Evolutionary conservation across 2,113 vertebrate species (phyloP).

Genomic region (Cyprinodon variegatus): DNA sequence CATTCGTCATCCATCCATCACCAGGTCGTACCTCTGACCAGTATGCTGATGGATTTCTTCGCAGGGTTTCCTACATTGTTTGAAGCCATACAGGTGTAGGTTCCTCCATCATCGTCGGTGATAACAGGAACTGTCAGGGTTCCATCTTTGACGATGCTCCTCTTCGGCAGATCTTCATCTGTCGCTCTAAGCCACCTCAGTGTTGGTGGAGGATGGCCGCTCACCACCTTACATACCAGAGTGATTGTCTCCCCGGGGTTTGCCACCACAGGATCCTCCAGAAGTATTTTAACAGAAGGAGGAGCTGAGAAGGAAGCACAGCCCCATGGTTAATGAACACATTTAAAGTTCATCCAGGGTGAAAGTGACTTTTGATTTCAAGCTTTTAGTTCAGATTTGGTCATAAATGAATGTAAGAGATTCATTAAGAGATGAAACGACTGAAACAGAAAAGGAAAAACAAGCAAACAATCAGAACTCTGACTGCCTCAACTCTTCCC

Average conservation of each 20-base stretch:
- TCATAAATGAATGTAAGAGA: no score
- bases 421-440: no score
- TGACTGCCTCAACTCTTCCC: not conserved
- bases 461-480: not conserved
- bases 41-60: constrained; percentile 57
- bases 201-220: constrained; percentile 59
- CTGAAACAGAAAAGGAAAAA: no score
- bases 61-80: constrained; percentile 71
- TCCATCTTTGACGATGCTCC: constrained; percentile 48
- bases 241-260: constrained; percentile 57
- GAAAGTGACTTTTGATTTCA: not conserved
- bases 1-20: no score
- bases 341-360: not conserved
- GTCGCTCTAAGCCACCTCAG: constrained; percentile 50
- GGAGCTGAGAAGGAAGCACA: constrained; percentile 42
- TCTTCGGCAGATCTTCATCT: constrained; percentile 57
- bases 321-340: not conserved
- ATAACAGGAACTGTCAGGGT: constrained; percentile 58
- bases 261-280: constrained; percentile 69
- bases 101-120: constrained; percentile 51
- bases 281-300: constrained; percentile 59
- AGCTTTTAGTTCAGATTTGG: no score
- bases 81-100: constrained; percentile 66
- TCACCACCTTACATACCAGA: constrained; percentile 55
- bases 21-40: constrained; percentile 63